Base-by-base conservation (phyloP, 2,113 vertebrate genomes). In the Octodon degus region DNA sequence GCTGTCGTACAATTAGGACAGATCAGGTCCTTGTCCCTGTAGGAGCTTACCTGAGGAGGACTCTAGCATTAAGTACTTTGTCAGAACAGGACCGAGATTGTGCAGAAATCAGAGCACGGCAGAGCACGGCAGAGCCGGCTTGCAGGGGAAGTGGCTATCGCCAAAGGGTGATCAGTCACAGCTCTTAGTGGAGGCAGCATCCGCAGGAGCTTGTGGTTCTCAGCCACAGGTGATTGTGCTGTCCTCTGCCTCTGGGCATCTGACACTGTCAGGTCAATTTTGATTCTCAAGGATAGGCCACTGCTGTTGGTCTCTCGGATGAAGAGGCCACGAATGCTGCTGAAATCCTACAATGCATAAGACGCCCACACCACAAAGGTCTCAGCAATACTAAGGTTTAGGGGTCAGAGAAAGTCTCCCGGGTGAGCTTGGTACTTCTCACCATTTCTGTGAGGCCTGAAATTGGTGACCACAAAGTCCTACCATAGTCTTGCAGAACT, bases 391-490 rank as follows among this genome's bases (percentile, higher is more conserved):
- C 37, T 2, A 0, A 24, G 67, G 50, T 0, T 27, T 10, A 25
- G 10, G 34, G 9, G 3, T 24, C 4, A 20, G 4, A 34, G 17
- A 14, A 2, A 60, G 37, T 6, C 13, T 1, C 7, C 62, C 3
- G 7, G 30, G 22, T 7, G 5, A 40, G 32, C 30, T 2, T 2
- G 25, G 53, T 43, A 7, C 34, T 62, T 8, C 40, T 1, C 2
- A 19, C 2, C 16, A 7, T 2, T 12, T 47, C 9, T 34, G 1
- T 11, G 30, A 55, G n/a, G 11, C 4, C 1, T 1, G n/a, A 2
- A 19, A 0, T 27, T 1, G 10, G 58, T n/a, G 19, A 1, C 9
- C 1, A 16, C 25, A 0, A 0, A 1, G 1, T 37, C 86, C 65
- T 22, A 4, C 0, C 7, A 4, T 1, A 13, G 62, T 32, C 82